Base-by-base conservation (phyloP, 2,113 vertebrate species). In the Patagioenas fasciata region DNA sequence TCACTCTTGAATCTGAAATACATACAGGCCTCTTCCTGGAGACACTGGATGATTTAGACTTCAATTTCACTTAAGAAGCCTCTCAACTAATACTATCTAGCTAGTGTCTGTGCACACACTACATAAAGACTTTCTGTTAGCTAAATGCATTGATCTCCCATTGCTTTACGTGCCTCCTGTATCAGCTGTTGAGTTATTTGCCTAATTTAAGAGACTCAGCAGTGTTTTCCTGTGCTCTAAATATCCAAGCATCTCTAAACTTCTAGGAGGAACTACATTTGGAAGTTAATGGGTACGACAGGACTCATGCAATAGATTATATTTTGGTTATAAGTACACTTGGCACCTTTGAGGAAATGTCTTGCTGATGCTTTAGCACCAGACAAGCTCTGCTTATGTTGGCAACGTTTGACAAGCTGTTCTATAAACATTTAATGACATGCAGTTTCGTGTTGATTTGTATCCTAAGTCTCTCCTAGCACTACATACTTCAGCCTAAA, bases 31-130 rank as follows among this genome's bases (percentile, higher is more conserved):
- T 78, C 69, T 84, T 93, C 57, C 77, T 93, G 81, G 69, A 80
- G 72, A 75, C 44, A n/a, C 29, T 23, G n/a, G 24, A 31, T 91
- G 64, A 66, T 94, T 93, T 78, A 70, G 56, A 78, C 53, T 77
- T 95, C 87, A 89, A 15, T 78, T 83, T 65, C 88, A 73, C 58
- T 80, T 44, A 62, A 75, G 89, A 86, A 89, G 79, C 29, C 67
- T 77, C 54, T 92, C 56, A 57, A 19, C 38, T 71, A 60, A 23
- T 54, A 53, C 20, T 79, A 36, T 62, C 40, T 66, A 90, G 74
- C 0, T 2, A 60, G n/a, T 60, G 19, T 62, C 54, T 72, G 61
- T 10, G n/a, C 28, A 4, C 36, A 23, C 29, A 28, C 62, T n/a
- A 2, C 36, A 5, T 13, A 9, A 65, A 92, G 51, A 32, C 31